These are phyloP conservation scores for Prenolepis imparis DNA, from an alignment of 2,888 invertebrate genomes.

Conservation along the genomic window DNA sequence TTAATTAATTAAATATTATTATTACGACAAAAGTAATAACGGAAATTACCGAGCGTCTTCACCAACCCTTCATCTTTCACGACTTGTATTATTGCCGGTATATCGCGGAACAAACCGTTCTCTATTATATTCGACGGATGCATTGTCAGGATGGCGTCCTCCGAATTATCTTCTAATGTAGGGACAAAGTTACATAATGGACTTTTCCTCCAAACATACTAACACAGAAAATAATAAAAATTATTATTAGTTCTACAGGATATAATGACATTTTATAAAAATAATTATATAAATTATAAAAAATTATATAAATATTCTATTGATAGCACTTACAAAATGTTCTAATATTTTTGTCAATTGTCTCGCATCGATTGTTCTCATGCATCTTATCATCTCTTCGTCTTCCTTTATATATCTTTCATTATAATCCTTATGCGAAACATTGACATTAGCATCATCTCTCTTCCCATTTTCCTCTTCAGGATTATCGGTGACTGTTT, in stretches of 20 bases:
- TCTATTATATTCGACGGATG: constrained; percentile 74
- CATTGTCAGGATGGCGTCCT: constrained; percentile 79
- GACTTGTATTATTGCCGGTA: constrained; percentile 81
- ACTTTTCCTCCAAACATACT: constrained; percentile 64
- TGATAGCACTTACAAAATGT: constrained; percentile 61
- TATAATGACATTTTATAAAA: not conserved
- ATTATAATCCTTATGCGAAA: not conserved
- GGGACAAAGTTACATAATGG: constrained; percentile 77
- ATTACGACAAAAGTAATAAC: constrained; percentile 5
- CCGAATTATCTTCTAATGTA: constrained; percentile 78
- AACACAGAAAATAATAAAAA: not conserved
- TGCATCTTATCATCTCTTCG: constrained; percentile 70
- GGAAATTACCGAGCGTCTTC: constrained; percentile 73
- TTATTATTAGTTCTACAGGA: not conserved
- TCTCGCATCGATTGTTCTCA: constrained; percentile 63
- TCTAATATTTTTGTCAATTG: not conserved
- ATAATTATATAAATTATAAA: no score
- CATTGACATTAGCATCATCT: not conserved
- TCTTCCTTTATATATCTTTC: constrained; percentile 38
- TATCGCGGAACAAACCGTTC: constrained; percentile 76
- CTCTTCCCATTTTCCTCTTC: not conserved
- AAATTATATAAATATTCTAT: no score
- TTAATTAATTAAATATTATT: constrained; percentile 40
- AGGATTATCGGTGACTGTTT: not conserved
- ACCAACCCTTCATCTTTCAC: constrained; percentile 78